These are phyloP conservation scores for Dermochelys coriacea DNA, from an alignment of 2,797 vertebrate species.

Conservation along the genomic window DNA sequence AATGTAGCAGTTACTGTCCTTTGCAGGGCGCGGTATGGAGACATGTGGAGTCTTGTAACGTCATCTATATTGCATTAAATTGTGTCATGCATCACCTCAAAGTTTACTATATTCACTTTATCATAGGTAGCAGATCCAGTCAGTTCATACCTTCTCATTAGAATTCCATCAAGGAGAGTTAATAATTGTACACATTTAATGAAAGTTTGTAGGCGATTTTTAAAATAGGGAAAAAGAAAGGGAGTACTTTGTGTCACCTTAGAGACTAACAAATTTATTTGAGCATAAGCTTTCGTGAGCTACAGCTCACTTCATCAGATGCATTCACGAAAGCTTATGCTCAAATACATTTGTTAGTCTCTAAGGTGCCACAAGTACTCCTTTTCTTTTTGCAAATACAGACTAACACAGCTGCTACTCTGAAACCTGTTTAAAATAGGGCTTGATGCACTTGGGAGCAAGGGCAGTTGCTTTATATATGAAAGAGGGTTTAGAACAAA, in stretches of 20 bases:
- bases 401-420: too few relatives aligned
- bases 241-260: too few relatives aligned
- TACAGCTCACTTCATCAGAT: too few relatives aligned
- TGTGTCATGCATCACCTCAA: conserved; percentile 41
- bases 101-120: conserved; percentile 18
- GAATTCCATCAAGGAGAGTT: conserved; percentile 21
- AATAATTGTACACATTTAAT: conserved; percentile 25
- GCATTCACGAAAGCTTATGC: too few relatives aligned
- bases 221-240: background rate
- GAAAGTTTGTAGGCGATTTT: conserved; percentile 16
- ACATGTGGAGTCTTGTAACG: conserved; percentile 36
- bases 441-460: background rate
- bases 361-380: too few relatives aligned
- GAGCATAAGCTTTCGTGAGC: too few relatives aligned
- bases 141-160: conserved; percentile 48
- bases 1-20: conserved; percentile 27
- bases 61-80: conserved; percentile 27
- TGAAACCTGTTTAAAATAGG: background rate
- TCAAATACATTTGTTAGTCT: too few relatives aligned
- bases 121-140: conserved; percentile 12
- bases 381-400: too few relatives aligned
- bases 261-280: too few relatives aligned
- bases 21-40: conserved; percentile 15
- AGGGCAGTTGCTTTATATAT: background rate
- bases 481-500: conserved; percentile 12